Evolutionary conservation across 1,140 invertebrate genomes (phyloP).

Genomic region (roundworm (Caenorhabditis elegans)): WBcel235 BX284602.5:11152001-11152500

Average conservation of each 20-base stretch:
- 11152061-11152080: background rate
- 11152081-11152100: background rate
- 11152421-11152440: background rate
- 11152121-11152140: background rate
- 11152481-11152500: conserved; percentile 6
- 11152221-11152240: conserved; percentile 8
- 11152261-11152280: background rate
- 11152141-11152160: background rate
- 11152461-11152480: conserved; percentile 22
- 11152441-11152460: background rate
- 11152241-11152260: background rate
- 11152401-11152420: no score
- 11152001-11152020: conserved; percentile 14
- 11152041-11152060: background rate
- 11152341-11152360: no score
- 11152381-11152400: no score
- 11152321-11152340: no score
- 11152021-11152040: background rate
- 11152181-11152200: conserved; percentile 27
- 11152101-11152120: conserved; percentile 12
- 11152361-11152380: no score
- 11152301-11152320: background rate
- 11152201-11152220: background rate
- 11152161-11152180: conserved; percentile 18
- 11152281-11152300: background rate